phyloP scores from a whole-genome alignment of 37 sponge, comb jelly and placozoan species.

The Oscarella lobularis region DNA sequence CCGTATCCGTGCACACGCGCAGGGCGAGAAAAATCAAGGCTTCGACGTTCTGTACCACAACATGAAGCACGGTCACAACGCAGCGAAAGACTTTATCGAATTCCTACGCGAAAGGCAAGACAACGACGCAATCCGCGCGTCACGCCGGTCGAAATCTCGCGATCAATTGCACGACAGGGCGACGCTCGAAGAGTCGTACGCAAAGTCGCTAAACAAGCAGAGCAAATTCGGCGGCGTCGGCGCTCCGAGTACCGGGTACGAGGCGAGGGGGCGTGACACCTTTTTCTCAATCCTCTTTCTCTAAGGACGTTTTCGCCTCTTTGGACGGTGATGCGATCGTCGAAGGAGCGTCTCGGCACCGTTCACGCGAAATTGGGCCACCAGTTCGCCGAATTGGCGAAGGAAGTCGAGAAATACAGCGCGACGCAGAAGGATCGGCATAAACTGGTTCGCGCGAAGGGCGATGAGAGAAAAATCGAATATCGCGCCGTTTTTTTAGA shows the following conservation, averaged over 20 bases:
- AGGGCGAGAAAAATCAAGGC: constrained; percentile 1
- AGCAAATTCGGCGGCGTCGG: too few species aligned
- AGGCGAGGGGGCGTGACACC: too few species aligned
- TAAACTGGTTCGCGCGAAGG: neutral
- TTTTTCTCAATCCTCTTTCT: too few species aligned
- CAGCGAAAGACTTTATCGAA: neutral
- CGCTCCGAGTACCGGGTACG: too few species aligned
- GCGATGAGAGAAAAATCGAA: neutral
- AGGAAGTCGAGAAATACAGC: neutral
- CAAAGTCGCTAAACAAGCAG: too few species aligned
- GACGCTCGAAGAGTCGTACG: too few species aligned
- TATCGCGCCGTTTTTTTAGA: neutral
- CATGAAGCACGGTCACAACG: constrained; percentile 2
- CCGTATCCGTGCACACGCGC: neutral
- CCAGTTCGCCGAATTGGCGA: neutral
- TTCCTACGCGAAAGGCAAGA: neutral
- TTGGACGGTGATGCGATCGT: neutral
- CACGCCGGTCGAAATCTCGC: too few species aligned
- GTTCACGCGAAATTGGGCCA: neutral
- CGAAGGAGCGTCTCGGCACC: neutral
- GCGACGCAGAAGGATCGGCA: neutral
- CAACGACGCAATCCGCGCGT: too few species aligned
- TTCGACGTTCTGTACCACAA: neutral
- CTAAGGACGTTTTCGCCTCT: neutral
- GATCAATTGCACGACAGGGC: too few species aligned